phyloP scores from a whole-genome alignment of 1,140 invertebrate genomes.

The Drosophila miranda region DNA sequence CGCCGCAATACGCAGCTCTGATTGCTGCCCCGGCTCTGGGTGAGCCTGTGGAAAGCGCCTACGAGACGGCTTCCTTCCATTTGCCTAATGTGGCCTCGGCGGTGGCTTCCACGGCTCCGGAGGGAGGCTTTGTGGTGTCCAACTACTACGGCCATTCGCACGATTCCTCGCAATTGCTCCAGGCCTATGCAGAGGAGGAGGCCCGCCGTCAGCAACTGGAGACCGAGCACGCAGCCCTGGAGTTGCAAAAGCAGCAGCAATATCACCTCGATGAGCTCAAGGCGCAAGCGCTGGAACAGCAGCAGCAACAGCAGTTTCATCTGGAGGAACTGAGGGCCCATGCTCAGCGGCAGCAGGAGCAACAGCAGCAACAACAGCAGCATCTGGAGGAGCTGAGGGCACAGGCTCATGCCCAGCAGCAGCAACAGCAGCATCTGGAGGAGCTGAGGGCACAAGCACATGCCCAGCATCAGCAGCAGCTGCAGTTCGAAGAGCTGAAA shows the following conservation, averaged over 20 bases:
- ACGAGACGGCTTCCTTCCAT: conserved; percentile 66
- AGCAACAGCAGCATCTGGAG: conserved; percentile 47
- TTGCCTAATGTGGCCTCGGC: conserved; percentile 59
- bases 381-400: conserved; percentile 46
- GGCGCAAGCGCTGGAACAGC: conserved; percentile 53
- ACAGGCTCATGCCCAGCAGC: conserved; percentile 59
- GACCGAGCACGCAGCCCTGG: conserved; percentile 64
- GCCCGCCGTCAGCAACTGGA: conserved; percentile 64
- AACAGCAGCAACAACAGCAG: conserved; percentile 48
- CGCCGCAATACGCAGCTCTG: conserved; percentile 73
- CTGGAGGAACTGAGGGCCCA: conserved; percentile 57
- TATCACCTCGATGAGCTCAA: conserved; percentile 53
- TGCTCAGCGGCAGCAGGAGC: conserved; percentile 52
- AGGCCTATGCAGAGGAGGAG: conserved; percentile 73
- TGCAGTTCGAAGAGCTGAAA: conserved; percentile 38
- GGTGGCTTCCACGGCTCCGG: conserved; percentile 40
- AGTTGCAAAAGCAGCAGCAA: conserved; percentile 63
- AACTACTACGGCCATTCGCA: conserved; percentile 72
- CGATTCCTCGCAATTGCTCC: conserved; percentile 66
- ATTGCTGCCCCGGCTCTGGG: conserved; percentile 70
- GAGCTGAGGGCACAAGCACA: conserved; percentile 45
- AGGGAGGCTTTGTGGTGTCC: conserved; percentile 76
- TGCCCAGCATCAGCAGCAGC: conserved; percentile 45
- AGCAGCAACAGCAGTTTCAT: conserved; percentile 47
- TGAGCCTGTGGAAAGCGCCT: conserved; percentile 41